These are phyloP conservation scores for Bos javanicus DNA, from an alignment of 2,113 vertebrate species.

Conservation along the genomic window DNA sequence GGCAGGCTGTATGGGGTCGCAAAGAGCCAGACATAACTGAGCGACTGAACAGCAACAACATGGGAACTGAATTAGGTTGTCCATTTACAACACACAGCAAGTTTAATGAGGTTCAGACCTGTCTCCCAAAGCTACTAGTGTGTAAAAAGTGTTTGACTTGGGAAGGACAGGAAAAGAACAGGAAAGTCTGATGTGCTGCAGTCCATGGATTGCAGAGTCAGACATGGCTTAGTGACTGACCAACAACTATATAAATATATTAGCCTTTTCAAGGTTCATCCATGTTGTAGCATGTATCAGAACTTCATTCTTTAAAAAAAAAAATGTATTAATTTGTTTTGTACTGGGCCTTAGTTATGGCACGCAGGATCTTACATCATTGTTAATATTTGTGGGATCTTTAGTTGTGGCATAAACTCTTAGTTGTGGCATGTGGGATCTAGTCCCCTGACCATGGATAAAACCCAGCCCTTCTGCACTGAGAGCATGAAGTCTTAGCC, in stretches of 20 bases:
- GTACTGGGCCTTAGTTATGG: not conserved
- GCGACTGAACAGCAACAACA: not conserved
- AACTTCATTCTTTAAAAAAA: not conserved
- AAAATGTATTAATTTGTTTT: not conserved
- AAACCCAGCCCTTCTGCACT: not conserved
- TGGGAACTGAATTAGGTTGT: slow-evolving; percentile 70
- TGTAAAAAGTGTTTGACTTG: slow-evolving; percentile 64
- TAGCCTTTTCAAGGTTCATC: not conserved
- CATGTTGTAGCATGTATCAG: not conserved
- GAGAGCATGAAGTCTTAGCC: not conserved
- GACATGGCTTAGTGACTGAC: not conserved
- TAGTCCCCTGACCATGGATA: not conserved
- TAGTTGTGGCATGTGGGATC: not conserved
- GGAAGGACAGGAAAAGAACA: slow-evolving; percentile 45
- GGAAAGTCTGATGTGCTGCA: not conserved
- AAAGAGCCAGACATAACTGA: not conserved
- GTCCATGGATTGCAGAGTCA: not conserved
- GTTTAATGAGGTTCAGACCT: slow-evolving; percentile 69
- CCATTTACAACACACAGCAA: slow-evolving; percentile 55
- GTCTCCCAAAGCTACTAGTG: slow-evolving; percentile 40
- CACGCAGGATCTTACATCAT: not conserved
- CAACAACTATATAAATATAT: not conserved
- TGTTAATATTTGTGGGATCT: not conserved
- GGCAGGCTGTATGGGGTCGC: rapidly evolving
- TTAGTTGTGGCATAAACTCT: not conserved